Conservation (phyloP, 2,888 invertebrate species). For the Synergus laeviventris region DNA sequence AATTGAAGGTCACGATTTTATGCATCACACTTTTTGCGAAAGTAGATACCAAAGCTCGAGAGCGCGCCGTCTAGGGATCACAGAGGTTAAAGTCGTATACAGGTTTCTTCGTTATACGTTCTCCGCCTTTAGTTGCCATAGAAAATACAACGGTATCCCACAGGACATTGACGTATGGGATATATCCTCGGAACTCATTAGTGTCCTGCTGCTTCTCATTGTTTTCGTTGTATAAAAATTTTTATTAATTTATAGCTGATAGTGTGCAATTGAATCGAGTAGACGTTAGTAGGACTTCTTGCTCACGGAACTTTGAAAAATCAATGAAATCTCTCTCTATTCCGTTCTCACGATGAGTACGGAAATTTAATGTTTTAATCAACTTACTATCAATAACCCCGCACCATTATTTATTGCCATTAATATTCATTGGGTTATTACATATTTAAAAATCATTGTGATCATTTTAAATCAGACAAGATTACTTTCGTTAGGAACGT, state of each 20-base stretch:
- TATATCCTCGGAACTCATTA: slow-evolving; percentile 38
- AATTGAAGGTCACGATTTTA: slow-evolving; percentile 41
- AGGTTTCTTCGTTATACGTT: slow-evolving; percentile 32
- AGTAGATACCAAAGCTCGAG: slow-evolving; percentile 35
- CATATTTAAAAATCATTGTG: slow-evolving; percentile 12
- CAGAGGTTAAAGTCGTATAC: slow-evolving; percentile 40
- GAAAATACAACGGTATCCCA: slow-evolving; percentile 40
- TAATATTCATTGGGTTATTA: slow-evolving; percentile 34
- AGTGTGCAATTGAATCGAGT: slow-evolving; percentile 31
- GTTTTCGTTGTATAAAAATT: slow-evolving; percentile 33
- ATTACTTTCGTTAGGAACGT: not conserved
- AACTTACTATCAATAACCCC: slow-evolving; percentile 30
- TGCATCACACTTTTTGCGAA: slow-evolving; percentile 40
- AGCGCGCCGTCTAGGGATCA: slow-evolving; percentile 35
- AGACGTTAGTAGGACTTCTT: slow-evolving; percentile 33
- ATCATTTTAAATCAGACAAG: slow-evolving; percentile 3
- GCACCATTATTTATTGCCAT: slow-evolving; percentile 30
- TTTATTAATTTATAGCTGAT: slow-evolving; percentile 39
- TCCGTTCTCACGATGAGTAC: slow-evolving; percentile 35
- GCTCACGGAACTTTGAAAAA: slow-evolving; percentile 18
- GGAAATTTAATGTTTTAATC: slow-evolving; percentile 40
- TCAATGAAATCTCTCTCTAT: slow-evolving; percentile 15
- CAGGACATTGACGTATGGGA: slow-evolving; percentile 41
- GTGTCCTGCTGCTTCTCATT: slow-evolving; percentile 39
- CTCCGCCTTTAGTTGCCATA: slow-evolving; percentile 41